Evolutionary conservation across 1,140 invertebrate species (phyloP), one percentile per base, ranked within the genome.

Genomic region (Bombus confusus): DNA sequence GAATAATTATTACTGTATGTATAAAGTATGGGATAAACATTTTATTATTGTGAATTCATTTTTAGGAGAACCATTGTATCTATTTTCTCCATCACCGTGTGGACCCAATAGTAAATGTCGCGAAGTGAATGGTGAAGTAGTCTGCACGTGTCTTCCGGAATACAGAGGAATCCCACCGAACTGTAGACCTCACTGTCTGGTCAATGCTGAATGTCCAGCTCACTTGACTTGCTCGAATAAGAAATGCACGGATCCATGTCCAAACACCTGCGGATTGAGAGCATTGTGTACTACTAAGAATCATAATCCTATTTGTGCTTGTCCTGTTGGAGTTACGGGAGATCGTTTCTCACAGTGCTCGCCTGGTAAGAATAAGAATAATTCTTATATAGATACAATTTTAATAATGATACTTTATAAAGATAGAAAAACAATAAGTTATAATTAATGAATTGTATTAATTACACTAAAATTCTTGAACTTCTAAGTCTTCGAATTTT

Each of bases 291-390:
- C 94, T 80, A 95, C 96, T 0, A 95, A 95, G 86, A 96, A 96
- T 90, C 96, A 96, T 86, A 96, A 93, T 87, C 96, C 96, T 91
- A 97, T 97, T 80, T 98, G 97, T 91, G 96, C 96, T n/a, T 98
- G 97, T 92, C 96, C 96, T 81, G 91, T 96, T 66, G 97, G 97
- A 15, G 97, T 96, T 91, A 97, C 96, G 52, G 97, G 97, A 74
- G 97, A 98, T 96, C 97, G 97, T 64, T 97, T 97, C 91, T 95
- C 94, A 15, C 94, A 95, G 77, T 97, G 97, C 91, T 52, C 95
- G 91, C 87, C 95, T 87, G 90, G 95, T 96, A 93, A 94, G 93
- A 37, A 34, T 62, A n/a, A n/a, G n/a, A n/a, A n/a, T n/a, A 52
- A 52, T 52, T 52, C 8, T 22, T 52, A 8, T 62, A 62, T 62